A percentile compares a stretch with the other conserved stretches of the same genome.
Evolutionary conservation across 2,797 vertebrate species (phyloP).

Genomic region (Pseudochaenichthys georgianus): DNA sequence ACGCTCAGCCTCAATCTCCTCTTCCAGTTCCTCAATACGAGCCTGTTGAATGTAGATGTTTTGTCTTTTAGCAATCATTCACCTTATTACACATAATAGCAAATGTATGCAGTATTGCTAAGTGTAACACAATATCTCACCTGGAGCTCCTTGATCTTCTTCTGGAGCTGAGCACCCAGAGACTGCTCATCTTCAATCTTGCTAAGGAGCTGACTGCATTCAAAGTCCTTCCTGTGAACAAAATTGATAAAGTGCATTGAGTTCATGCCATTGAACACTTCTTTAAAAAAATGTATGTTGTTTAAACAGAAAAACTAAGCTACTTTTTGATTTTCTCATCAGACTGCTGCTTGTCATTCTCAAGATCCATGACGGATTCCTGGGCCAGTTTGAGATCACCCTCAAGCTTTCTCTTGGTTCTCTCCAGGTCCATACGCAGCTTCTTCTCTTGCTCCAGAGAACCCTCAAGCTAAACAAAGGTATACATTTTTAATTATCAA

Average conservation of each 20-base stretch:
- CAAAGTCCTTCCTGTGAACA: conserved; percentile 88
- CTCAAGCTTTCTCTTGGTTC: conserved; percentile 90
- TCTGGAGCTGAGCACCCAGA: too few species aligned
- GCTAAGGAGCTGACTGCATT: conserved; percentile 70
- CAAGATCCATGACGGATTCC: conserved; percentile 88
- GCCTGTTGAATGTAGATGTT: conserved; percentile 74
- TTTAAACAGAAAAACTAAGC: not conserved
- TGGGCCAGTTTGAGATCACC: conserved; percentile 90
- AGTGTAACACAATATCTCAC: too few species aligned
- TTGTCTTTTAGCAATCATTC: not conserved
- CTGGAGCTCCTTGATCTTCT: too few species aligned
- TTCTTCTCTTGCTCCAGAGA: conserved; percentile 87
- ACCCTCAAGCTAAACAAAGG: too few species aligned
- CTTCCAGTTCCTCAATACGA: conserved; percentile 90
- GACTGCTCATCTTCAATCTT: too few species aligned
- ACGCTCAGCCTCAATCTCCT: conserved; percentile 90
- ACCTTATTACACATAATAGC: not conserved
- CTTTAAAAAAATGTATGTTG: not conserved
- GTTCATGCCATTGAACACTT: not conserved
- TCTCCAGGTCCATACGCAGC: conserved; percentile 88
- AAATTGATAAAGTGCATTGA: not conserved
- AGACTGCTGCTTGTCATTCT: conserved; percentile 85
- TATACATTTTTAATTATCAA: too few species aligned
- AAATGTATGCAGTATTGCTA: too few species aligned
- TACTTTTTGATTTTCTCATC: conserved; percentile 20